Percentiles rank a stretch among this genome's conserved stretches.
phyloP scores from a whole-genome alignment of 2,888 invertebrate genomes.

The Marronus borbonicus region DNA sequence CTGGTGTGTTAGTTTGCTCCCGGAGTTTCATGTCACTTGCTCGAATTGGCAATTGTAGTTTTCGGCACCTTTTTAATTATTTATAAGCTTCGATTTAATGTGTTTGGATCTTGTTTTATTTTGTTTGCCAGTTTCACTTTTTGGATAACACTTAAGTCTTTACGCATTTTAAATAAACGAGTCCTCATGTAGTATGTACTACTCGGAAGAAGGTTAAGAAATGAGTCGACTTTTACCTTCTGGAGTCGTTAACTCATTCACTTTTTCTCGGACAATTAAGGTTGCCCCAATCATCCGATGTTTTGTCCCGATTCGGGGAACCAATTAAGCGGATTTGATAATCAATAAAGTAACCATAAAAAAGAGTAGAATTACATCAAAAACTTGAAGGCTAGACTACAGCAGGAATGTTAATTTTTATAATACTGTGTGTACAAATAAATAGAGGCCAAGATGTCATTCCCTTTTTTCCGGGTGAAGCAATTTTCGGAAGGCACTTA shows the following conservation, averaged over 20 bases:
- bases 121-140: background rate
- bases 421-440: no score
- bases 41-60: constrained; percentile 4
- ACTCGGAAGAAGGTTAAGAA: background rate
- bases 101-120: no score
- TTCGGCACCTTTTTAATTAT: background rate
- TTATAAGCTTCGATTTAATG: no score
- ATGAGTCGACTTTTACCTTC: no score
- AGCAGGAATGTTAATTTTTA: no score
- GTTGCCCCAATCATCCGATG: background rate
- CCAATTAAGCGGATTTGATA: no score
- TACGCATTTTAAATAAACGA: constrained; percentile 4
- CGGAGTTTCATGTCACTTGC: background rate
- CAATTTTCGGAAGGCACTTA: no score
- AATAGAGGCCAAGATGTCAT: no score
- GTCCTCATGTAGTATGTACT: background rate
- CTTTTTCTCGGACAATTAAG: background rate
- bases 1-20: background rate
- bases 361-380: no score
- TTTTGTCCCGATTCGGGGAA: background rate
- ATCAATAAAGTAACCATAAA: no score
- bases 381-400: no score
- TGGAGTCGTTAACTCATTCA: background rate
- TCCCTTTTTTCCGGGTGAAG: no score
- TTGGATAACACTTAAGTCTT: constrained; percentile 16